phyloP scores from a whole-genome alignment of 2,888 invertebrate genomes.

The Phaonia tiefii region DNA sequence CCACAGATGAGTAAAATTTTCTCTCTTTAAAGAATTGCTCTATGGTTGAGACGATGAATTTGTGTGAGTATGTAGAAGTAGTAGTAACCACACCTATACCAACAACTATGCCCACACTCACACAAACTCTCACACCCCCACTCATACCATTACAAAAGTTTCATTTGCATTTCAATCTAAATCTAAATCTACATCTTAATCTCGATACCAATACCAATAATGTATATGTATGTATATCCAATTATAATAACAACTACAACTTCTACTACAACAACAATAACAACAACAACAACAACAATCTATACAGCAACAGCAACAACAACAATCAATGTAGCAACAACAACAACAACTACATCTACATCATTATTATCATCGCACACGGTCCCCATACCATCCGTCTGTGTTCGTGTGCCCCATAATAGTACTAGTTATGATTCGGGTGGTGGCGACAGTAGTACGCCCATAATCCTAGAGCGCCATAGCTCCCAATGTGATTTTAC shows the following conservation, averaged over 20 bases:
- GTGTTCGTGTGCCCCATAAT: conserved; percentile 81
- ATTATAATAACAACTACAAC: conserved; percentile 71
- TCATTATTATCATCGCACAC: conserved; percentile 73
- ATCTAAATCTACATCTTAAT: not conserved
- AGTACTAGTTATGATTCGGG: conserved; percentile 80
- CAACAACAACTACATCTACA: conserved; percentile 69
- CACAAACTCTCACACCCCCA: not conserved
- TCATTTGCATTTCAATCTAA: too few relatives aligned
- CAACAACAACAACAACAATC: conserved; percentile 69
- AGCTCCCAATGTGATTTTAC: conserved; percentile 80
- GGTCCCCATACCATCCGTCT: conserved; percentile 81
- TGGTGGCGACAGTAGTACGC: conserved; percentile 71
- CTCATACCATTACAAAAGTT: too few relatives aligned
- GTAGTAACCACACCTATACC: conserved; percentile 43
- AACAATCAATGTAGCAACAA: conserved; percentile 2
- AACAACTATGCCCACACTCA: conserved; percentile 18
- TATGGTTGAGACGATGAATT: too few relatives aligned
- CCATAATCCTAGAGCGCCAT: conserved; percentile 79
- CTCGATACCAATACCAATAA: not conserved
- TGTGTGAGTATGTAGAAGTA: conserved; percentile 17
- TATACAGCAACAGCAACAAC: conserved; percentile 54
- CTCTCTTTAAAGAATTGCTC: too few relatives aligned
- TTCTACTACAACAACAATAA: conserved; percentile 59
- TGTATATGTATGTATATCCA: conserved; percentile 57
- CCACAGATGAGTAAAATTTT: too few relatives aligned